Base-by-base conservation (phyloP, 2,888 invertebrate species). In the Oscheius sp. region DNA sequence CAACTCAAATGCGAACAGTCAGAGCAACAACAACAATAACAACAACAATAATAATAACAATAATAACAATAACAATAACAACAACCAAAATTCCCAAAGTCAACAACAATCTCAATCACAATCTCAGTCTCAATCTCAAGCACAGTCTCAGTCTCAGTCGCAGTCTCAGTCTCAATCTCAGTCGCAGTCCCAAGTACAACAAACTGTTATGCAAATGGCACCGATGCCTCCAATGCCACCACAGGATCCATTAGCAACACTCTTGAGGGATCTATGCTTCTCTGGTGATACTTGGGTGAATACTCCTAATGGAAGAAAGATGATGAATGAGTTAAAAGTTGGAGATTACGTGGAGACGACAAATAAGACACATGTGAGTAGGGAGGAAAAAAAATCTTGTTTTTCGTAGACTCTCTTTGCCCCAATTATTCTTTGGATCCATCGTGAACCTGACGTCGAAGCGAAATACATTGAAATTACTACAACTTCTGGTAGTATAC, bases 401-500 rank as follows among this genome's bases (percentile, higher is more conserved):
- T 14, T 41, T 41, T 41, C 12, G 4, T 41, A 77, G 73, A 71
- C 72, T 8, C 71, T 62, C 57, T 77, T 70, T 56, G 56, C 72
- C 36, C 54, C 54, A 2, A 20, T 54, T 2, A 54, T 22, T 17
- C n/a, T 33, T 14, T 54, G 54, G 54, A 32, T 54, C 20, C 54
- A 54, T 54, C 30, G 33, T 2, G 17, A n/a, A 9, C 14, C 30
- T 8, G 54, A 54, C 1, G 20, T 17, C 6, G 61, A 64, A 6
- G 45, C 47, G 20, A 61, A 71, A 20, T 76, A 72, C 45, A 30
- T 72, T 9, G 72, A 74, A 8, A 72, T 76, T n/a, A 62, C 59
- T 62, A 76, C 76, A 9, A 69, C 70, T 26, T 73, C 65, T 17
- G 72, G 72, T 30, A 76, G 71, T 64, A 62, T 56, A 41, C 66